A percentile compares a stretch with the other conserved stretches of the same genome.
Conservation (phyloP, 2,797 vertebrate species). For the Corythornis leucogaster region DNA sequence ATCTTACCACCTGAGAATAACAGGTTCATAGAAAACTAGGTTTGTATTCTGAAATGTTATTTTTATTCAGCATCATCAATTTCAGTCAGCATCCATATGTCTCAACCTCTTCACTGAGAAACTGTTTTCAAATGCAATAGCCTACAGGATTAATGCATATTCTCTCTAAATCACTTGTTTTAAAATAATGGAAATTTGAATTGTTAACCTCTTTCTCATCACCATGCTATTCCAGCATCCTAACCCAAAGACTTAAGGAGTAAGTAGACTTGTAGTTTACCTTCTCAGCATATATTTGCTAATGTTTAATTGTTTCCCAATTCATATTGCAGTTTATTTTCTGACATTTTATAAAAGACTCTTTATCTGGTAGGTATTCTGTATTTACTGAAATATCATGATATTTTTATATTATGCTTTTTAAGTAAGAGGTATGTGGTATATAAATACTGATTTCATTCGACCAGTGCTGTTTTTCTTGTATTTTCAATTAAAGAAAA, state of each 20-base stretch:
- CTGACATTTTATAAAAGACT: not conserved
- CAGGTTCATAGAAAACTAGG: not conserved
- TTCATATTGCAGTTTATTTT: not conserved
- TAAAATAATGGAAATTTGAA: not conserved
- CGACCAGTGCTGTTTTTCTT: not conserved
- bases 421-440: fast-evolving
- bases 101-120: not conserved
- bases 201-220: not conserved
- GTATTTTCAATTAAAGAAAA: not conserved
- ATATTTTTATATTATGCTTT: not conserved
- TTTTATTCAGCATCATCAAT: not conserved
- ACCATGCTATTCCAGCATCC: not conserved
- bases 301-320: not conserved
- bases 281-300: not conserved
- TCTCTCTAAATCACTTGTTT: not conserved
- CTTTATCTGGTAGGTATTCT: not conserved
- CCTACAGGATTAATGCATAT: not conserved
- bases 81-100: not conserved
- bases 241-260: not conserved
- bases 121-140: not conserved
- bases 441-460: not conserved
- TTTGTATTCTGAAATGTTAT: not conserved
- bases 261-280: not conserved
- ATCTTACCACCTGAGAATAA: not conserved
- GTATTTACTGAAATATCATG: not conserved